A percentile compares a stretch with the other conserved stretches of the same genome.
Conservation (phyloP, 1,140 invertebrate genomes). For the Bombus breviceps region DNA sequence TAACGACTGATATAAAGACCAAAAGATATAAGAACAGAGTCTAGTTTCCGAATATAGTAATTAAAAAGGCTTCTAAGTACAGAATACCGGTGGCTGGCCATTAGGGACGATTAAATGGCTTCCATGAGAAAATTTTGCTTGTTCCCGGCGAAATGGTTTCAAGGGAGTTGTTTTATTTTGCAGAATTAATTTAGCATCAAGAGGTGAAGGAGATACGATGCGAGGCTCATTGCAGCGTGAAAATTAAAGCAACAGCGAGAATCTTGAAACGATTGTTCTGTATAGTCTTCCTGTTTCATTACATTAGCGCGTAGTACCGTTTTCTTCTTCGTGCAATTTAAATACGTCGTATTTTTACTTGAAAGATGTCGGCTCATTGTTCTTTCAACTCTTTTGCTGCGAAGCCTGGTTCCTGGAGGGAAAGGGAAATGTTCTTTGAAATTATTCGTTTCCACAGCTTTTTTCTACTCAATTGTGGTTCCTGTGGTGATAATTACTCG, state of each 20-base stretch:
- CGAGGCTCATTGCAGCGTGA: constrained; percentile 4
- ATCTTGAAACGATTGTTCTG: constrained; percentile 22
- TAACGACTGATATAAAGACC: no score
- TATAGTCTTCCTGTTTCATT: constrained; percentile 18
- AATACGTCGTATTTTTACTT: constrained; percentile 18
- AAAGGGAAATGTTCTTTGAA: background rate
- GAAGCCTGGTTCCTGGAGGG: background rate
- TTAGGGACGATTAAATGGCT: background rate
- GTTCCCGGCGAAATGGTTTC: background rate
- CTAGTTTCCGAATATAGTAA: background rate
- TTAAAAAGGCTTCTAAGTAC: background rate
- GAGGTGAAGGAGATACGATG: constrained; percentile 16
- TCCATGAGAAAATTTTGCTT: background rate
- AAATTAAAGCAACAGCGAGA: constrained; percentile 18
- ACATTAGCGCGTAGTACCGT: background rate
- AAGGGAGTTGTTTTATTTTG: background rate
- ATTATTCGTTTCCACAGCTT: background rate
- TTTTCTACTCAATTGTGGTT: background rate
- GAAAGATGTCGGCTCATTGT: background rate
- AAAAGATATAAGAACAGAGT: background rate
- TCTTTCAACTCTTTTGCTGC: constrained; percentile 7
- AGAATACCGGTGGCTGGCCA: no score
- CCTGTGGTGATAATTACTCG: background rate
- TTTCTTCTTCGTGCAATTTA: background rate
- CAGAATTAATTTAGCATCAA: constrained; percentile 26